Evolutionary conservation across 1,140 invertebrate genomes (phyloP), one percentile per base, ranked within the genome.

Genomic region (Drosophila bocqueti): DNA sequence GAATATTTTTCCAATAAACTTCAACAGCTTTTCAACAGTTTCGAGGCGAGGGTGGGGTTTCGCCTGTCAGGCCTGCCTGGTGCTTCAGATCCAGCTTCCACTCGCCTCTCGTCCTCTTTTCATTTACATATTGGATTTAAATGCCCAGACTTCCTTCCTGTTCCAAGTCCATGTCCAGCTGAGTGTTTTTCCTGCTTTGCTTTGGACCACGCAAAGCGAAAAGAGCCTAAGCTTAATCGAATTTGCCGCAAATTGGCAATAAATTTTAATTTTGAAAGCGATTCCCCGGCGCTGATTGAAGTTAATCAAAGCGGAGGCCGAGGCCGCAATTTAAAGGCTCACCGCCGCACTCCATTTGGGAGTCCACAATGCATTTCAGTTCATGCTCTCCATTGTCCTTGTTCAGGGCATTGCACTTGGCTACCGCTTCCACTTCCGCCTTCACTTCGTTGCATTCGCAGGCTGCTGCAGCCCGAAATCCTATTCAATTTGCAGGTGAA

Each of bases 1-100:
- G 90, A 91, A 91, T 91, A 91, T 91, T 90, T 91, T 91, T 89
- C 84, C 89, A 91, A 91, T 90, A 90, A 90, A 90, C 85, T 90
- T 90, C 85, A 90, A 90, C 85, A 90, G 85, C 85, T 90, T 90
- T 90, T 90, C 85, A 87, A 80, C 81, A 79, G 81, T 83, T 65
- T 65, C 71, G 61, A 65, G 65, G 47, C 24, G 24, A 26, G 24
- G 24, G 24, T 29, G 40, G 46, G 45, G 43, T 11, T 6, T 57
- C 15, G 54, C 15, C 54, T 40, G 54, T 40, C 55, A 61, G 76
- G 75, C 45, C 54, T n/a, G 36, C 21, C 34, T 40, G 54, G 54
- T 58, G 63, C 47, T 61, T 62, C 52, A 46, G 52, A n/a, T 49
- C 26, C 58, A 43, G 21, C 49, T 40, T 15, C 60, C 9, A 49